A percentile compares a stretch with the other conserved stretches of the same genome.
Evolutionary conservation across 1,140 invertebrate species (phyloP).

Genomic region (Drosophila yakuba): DNA sequence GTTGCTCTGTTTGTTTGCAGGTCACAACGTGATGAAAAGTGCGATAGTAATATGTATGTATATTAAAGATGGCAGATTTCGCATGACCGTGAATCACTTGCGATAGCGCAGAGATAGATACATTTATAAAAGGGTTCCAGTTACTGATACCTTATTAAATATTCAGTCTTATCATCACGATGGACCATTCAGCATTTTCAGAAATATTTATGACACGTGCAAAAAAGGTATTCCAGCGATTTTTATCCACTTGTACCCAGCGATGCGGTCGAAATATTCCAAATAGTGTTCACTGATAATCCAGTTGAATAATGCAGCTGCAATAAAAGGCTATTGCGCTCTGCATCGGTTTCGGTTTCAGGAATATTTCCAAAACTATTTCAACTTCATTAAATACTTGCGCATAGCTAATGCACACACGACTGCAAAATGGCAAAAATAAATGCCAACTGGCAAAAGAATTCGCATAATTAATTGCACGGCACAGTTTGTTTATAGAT

Average conservation of each 20-base stretch:
- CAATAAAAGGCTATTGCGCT: conserved; percentile 17
- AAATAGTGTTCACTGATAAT: conserved; percentile 34
- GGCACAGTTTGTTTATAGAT: conserved; percentile 31
- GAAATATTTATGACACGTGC: neutral
- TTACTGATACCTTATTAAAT: too few relatives aligned
- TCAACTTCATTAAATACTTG: conserved; percentile 35
- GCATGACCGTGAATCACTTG: conserved; percentile 9
- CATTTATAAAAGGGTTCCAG: neutral
- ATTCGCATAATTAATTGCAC: conserved; percentile 50
- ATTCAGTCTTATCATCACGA: neutral
- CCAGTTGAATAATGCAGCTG: conserved; percentile 24
- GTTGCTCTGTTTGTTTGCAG: conserved; percentile 25
- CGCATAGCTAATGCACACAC: conserved; percentile 31
- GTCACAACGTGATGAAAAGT: conserved; percentile 51
- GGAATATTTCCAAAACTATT: conserved; percentile 26
- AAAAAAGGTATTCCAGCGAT: neutral
- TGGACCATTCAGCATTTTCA: neutral
- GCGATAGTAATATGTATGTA: conserved; percentile 42
- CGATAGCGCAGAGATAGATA: conserved; percentile 5
- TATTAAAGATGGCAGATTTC: conserved; percentile 49
- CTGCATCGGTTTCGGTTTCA: neutral
- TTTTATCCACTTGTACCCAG: neutral
- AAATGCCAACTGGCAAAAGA: conserved; percentile 26
- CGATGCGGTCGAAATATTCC: conserved; percentile 5
- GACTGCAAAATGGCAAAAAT: conserved; percentile 46